Evolutionary conservation across 37 sponge, comb jelly and placozoan genomes (phyloP).

Genomic region (Eunapius fragilis): DNA sequence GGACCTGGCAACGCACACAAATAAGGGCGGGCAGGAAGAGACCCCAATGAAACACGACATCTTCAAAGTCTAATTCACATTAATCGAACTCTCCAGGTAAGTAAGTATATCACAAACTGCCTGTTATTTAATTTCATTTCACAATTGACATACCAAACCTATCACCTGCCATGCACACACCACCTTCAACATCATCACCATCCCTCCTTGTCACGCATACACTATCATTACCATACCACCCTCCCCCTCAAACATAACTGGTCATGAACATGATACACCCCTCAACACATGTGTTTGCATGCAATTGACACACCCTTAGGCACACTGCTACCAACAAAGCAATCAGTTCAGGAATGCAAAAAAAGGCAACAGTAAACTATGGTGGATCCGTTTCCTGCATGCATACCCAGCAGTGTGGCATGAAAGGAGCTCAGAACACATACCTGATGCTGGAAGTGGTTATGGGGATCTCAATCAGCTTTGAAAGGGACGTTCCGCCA

Average conservation of each 20-base stretch:
- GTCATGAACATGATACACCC: no score
- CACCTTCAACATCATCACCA: no score
- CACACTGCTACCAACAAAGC: not conserved
- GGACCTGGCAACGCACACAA: not conserved
- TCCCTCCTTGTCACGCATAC: no score
- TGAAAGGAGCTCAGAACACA: not conserved
- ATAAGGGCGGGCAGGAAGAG: not conserved
- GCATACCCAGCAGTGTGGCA: not conserved
- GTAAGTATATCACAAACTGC: no score
- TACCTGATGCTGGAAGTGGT: conserved; percentile 61
- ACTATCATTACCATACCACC: no score
- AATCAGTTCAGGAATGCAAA: not conserved
- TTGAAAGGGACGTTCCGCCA: conserved; percentile 86
- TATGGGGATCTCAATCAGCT: conserved; percentile 70
- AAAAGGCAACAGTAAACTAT: not conserved
- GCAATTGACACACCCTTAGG: not conserved
- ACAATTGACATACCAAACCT: no score
- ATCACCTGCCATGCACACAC: no score
- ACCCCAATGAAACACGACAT: not conserved
- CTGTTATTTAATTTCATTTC: no score
- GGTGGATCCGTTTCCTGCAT: not conserved
- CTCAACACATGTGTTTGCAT: not conserved
- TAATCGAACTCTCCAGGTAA: no score
- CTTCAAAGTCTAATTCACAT: not conserved
- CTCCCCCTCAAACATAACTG: no score